phyloP scores from a whole-genome alignment of 2,113 vertebrate genomes.

The Miniopterus natalensis region DNA sequence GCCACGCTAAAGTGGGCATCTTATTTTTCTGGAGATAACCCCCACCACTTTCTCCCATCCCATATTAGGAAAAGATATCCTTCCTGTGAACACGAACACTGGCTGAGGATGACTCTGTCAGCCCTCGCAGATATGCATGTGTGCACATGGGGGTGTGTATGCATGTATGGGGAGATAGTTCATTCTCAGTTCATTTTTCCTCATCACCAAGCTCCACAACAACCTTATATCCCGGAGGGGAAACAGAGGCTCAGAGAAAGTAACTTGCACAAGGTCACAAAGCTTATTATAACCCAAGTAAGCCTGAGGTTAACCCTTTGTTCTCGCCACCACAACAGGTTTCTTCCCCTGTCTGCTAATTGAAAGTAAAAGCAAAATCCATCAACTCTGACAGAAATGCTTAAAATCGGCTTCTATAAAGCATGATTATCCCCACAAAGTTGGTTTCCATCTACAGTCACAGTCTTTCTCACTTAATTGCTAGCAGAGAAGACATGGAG shows the following conservation, averaged over 20 bases:
- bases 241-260: neutral
- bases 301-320: neutral
- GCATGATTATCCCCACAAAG: neutral
- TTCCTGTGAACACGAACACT: neutral
- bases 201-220: neutral
- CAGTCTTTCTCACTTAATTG: neutral
- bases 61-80: neutral
- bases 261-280: neutral
- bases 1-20: fast-evolving
- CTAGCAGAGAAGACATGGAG: neutral
- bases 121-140: neutral
- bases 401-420: neutral
- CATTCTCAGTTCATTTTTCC: neutral
- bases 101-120: neutral
- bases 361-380: neutral
- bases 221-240: neutral
- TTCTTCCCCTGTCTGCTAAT: neutral
- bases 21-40: neutral
- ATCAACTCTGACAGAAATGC: neutral
- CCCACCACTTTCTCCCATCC: neutral
- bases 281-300: neutral
- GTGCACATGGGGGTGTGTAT: neutral
- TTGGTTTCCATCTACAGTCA: constrained; percentile 3
- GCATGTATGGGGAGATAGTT: neutral
- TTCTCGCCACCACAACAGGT: neutral